Percentiles rank a stretch among this genome's conserved stretches.
phyloP scores from a whole-genome alignment of 2,797 vertebrate genomes.

The Gymnoscopelus microlampas region DNA sequence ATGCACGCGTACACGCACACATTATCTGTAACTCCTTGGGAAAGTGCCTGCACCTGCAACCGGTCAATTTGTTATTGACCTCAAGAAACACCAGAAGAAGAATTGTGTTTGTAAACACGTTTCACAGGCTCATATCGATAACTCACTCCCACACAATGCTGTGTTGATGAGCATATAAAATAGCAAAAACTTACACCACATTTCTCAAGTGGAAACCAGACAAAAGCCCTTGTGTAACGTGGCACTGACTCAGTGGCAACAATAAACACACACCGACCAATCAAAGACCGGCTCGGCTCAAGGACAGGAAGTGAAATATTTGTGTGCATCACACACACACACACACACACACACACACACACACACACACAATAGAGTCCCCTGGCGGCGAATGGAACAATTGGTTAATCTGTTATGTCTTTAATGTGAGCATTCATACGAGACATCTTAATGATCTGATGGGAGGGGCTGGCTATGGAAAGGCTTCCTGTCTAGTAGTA shows the following conservation, averaged over 20 bases:
- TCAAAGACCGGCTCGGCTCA: background rate
- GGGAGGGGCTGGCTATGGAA: background rate
- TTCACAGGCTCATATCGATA: background rate
- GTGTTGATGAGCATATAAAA: constrained; percentile 4
- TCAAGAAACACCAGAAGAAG: background rate
- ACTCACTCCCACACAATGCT: background rate
- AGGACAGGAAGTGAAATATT: constrained; percentile 37
- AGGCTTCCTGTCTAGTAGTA: background rate
- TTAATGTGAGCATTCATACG: background rate
- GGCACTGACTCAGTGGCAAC: constrained; percentile 14
- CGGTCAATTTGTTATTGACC: background rate
- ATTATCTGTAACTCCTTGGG: background rate
- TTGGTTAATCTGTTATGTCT: background rate
- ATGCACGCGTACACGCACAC: constrained; percentile 39
- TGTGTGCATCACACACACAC: too few relatives aligned
- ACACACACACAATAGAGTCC: background rate
- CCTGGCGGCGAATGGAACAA: background rate
- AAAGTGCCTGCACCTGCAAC: constrained; percentile 14
- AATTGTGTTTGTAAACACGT: background rate
- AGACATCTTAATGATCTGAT: background rate
- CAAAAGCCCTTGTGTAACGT: constrained; percentile 3
- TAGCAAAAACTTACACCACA: background rate
- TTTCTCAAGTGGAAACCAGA: constrained; percentile 12
- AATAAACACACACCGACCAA: constrained; percentile 26
- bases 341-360: too few relatives aligned